Evolutionary conservation across 1,140 invertebrate genomes (phyloP).

Genomic region (Caligus rogercresseyi): DNA sequence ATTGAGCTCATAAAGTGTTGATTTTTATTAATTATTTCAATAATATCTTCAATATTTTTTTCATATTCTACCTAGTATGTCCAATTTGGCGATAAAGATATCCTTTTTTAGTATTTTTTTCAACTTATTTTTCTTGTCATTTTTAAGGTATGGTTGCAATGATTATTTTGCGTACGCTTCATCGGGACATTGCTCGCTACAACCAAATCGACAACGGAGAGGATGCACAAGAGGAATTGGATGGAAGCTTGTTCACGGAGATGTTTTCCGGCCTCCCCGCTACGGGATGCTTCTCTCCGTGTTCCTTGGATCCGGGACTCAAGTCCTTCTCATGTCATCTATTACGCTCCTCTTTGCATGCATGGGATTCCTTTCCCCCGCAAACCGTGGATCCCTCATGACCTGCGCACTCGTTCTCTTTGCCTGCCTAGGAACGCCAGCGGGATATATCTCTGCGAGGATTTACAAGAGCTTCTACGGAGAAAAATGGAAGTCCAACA

Average conservation of each 20-base stretch:
- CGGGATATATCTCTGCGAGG: conserved; percentile 84
- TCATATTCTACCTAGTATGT: conserved; percentile 18
- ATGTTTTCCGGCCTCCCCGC: conserved; percentile 84
- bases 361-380: conserved; percentile 90
- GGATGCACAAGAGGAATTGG: conserved; percentile 96
- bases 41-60: background rate
- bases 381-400: conserved; percentile 94
- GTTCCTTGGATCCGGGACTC: conserved; percentile 79
- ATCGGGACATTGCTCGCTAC: conserved; percentile 76
- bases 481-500: conserved; percentile 95
- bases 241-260: conserved; percentile 93
- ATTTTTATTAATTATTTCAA: conserved; percentile 2
- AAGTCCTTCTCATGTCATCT: conserved; percentile 53
- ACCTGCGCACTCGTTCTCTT: conserved; percentile 89
- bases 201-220: conserved; percentile 71
- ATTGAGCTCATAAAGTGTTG: no score
- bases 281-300: conserved; percentile 92
- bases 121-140: conserved; percentile 26
- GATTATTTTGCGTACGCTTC: conserved; percentile 89
- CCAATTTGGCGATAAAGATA: conserved; percentile 7
- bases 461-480: conserved; percentile 97
- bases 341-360: conserved; percentile 74
- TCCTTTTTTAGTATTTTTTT: conserved; percentile 24
- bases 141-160: conserved; percentile 96
- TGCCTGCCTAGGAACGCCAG: conserved; percentile 81